phyloP scores from a whole-genome alignment of 2,888 invertebrate genomes.

The Polyommatus iphigenia region DNA sequence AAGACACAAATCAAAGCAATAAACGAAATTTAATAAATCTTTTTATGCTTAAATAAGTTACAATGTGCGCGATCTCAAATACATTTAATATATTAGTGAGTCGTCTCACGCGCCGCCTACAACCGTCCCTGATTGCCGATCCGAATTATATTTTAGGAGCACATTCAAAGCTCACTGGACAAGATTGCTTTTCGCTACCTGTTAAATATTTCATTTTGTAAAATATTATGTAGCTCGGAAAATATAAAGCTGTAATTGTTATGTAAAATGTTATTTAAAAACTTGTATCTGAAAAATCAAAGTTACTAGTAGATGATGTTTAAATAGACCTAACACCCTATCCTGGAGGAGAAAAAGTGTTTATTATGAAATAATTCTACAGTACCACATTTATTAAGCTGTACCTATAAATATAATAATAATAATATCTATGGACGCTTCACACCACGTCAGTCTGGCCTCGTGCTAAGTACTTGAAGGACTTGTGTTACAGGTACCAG shows the following conservation, averaged over 20 bases:
- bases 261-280: too few species aligned
- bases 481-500: too few species aligned
- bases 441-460: too few species aligned
- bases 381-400: too few species aligned
- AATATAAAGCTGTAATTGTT: slow-evolving; percentile 36
- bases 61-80: slow-evolving; percentile 44
- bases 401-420: too few species aligned
- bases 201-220: slow-evolving; percentile 48
- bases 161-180: slow-evolving; percentile 73
- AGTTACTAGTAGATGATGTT: too few species aligned
- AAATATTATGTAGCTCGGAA: slow-evolving; percentile 40
- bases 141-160: slow-evolving; percentile 78
- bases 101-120: slow-evolving; percentile 78
- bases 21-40: slow-evolving; percentile 25
- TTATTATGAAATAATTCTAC: too few species aligned
- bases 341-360: too few species aligned
- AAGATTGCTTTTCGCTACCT: slow-evolving; percentile 63
- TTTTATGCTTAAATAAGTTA: slow-evolving; percentile 34
- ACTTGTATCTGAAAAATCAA: too few species aligned
- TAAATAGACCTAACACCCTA: too few species aligned
- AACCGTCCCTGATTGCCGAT: slow-evolving; percentile 80
- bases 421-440: too few species aligned
- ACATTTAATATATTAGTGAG: slow-evolving; percentile 73
- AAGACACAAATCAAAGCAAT: slow-evolving; percentile 8
- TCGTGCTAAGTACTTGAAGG: too few species aligned